phyloP scores from a whole-genome alignment of 2,113 vertebrate genomes.

The Amazona vittata region DNA sequence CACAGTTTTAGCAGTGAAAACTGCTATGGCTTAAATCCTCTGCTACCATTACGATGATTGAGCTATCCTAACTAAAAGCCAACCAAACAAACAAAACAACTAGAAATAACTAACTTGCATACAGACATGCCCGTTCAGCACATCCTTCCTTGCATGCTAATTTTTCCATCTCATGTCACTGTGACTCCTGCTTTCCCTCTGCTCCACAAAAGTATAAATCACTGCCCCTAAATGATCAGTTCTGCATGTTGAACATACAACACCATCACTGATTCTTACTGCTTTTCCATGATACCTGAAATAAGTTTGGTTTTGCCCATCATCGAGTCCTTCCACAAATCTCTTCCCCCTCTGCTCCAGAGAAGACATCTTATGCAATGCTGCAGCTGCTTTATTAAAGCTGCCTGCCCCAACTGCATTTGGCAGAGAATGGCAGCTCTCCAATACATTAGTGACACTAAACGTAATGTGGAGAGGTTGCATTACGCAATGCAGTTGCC shows the following conservation, averaged over 20 bases:
- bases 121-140: neutral
- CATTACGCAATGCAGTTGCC: neutral
- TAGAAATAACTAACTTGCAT: neutral
- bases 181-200: neutral
- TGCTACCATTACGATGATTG: neutral
- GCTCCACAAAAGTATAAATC: neutral
- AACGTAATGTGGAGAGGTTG: fast-evolving
- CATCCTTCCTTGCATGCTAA: neutral
- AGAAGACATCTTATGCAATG: neutral
- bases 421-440: neutral
- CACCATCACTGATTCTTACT: neutral
- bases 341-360: neutral
- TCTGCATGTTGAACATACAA: fast-evolving
- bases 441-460: neutral
- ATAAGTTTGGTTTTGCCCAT: neutral
- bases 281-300: neutral
- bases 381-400: neutral
- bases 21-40: neutral
- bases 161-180: fast-evolving
- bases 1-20: neutral
- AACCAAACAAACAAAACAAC: no score
- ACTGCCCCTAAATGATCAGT: neutral
- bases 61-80: neutral
- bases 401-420: neutral
- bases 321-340: neutral